Evolutionary conservation across 2,797 vertebrate genomes (phyloP).

Genomic region (Diceros bicornis): DNA sequence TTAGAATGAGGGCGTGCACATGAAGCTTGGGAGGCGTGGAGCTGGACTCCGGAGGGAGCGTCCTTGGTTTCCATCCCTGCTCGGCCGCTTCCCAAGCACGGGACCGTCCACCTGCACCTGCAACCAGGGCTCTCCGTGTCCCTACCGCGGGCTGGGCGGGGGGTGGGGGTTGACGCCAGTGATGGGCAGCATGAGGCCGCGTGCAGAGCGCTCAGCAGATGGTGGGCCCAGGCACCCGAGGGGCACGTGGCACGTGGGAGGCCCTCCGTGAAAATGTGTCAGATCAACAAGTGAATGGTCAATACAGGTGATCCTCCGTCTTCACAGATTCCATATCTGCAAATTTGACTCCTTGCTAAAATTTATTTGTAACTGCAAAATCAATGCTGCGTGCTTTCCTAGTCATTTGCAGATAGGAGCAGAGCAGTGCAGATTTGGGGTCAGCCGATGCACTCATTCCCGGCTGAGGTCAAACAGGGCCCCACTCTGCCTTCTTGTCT

Average conservation of each 20-base stretch:
- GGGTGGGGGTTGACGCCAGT: too few species aligned
- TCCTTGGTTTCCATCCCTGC: not conserved
- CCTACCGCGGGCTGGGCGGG: not conserved
- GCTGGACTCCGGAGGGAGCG: not conserved
- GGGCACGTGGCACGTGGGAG: rapidly evolving
- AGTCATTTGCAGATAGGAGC: rapidly evolving
- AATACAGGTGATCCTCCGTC: not conserved
- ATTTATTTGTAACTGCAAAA: not conserved
- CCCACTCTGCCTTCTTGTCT: not conserved
- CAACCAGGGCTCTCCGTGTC: not conserved
- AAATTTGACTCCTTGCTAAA: not conserved
- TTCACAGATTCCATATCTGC: not conserved
- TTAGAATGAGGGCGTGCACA: not conserved
- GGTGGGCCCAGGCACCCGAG: rapidly evolving
- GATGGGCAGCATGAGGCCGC: too few species aligned
- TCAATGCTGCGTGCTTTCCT: rapidly evolving
- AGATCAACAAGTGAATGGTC: not conserved
- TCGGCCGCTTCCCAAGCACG: not conserved
- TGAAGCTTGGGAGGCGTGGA: not conserved
- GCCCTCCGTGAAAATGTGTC: too few species aligned
- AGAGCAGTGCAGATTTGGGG: not conserved
- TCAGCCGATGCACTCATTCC: rapidly evolving
- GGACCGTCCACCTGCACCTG: not conserved
- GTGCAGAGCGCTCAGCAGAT: not conserved
- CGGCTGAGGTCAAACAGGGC: not conserved